These are phyloP conservation scores for Trichacis sp. DNA, from an alignment of 2,888 invertebrate species.

Conservation along the genomic window DNA sequence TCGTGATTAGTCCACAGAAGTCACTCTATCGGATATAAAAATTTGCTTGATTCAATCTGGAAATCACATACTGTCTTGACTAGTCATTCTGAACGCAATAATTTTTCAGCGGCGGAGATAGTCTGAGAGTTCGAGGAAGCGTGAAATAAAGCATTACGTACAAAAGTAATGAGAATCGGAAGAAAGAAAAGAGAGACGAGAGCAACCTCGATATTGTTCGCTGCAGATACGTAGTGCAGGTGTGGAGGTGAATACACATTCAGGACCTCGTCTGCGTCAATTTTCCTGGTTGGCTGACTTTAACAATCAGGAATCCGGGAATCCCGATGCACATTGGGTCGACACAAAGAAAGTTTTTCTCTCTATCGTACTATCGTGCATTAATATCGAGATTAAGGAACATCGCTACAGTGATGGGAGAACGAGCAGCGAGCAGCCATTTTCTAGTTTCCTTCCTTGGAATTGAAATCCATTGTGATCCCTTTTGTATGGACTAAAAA, in stretches of 20 bases:
- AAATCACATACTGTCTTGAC: conserved; percentile 1
- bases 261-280: conserved; percentile 16
- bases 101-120: conserved; percentile 4
- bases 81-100: not conserved
- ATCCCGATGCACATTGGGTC: not conserved
- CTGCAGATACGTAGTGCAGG: conserved; percentile 3
- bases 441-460: not conserved
- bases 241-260: conserved; percentile 2
- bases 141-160: conserved; percentile 4
- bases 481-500: too few relatives aligned
- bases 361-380: not conserved
- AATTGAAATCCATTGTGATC: not conserved
- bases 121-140: conserved; percentile 4
- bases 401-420: not conserved
- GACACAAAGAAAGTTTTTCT: not conserved
- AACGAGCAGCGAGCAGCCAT: not conserved
- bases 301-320: conserved; percentile 26
- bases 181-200: not conserved
- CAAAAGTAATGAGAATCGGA: conserved; percentile 9
- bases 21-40: not conserved
- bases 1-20: too few relatives aligned
- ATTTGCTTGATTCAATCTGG: not conserved
- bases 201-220: not conserved
- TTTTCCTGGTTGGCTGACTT: conserved; percentile 26
- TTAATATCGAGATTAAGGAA: not conserved